Conservation (phyloP, 92 coral and sea anemone species). For the Porites evermanni region DNA sequence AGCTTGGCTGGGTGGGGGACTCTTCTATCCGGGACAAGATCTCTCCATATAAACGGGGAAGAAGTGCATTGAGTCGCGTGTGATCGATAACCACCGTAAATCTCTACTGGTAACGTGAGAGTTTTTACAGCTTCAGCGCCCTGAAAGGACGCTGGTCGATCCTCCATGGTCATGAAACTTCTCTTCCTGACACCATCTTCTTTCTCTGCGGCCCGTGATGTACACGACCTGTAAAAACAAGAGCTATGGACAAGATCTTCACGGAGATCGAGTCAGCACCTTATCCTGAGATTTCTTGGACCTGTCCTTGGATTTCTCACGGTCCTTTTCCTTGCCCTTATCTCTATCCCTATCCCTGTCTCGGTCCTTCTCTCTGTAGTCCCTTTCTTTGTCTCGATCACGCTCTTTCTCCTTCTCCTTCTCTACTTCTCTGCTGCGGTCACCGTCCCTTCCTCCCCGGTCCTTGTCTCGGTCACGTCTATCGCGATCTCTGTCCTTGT, state of each 20-base stretch:
- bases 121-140: neutral
- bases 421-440: conserved; percentile 62
- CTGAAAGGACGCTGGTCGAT: neutral
- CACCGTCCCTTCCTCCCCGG: conserved; percentile 62
- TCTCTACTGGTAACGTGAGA: neutral
- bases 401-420: conserved; percentile 61
- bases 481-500: conserved; percentile 54
- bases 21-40: too few relatives aligned
- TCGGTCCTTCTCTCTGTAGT: conserved; percentile 58
- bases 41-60: too few relatives aligned
- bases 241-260: conserved; percentile 34
- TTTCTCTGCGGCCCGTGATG: neutral
- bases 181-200: neutral
- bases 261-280: conserved; percentile 58
- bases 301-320: conserved; percentile 61
- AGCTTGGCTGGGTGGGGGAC: too few relatives aligned
- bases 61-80: too few relatives aligned
- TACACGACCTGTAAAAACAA: conserved; percentile 34
- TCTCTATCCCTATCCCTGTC: conserved; percentile 66
- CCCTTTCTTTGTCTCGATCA: conserved; percentile 75
- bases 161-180: neutral
- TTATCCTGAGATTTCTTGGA: conserved; percentile 61
- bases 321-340: conserved; percentile 54
- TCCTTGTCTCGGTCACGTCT: conserved; percentile 68
- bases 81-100: too few relatives aligned